Evolutionary conservation across 2,113 vertebrate genomes (phyloP), one percentile per base, ranked within the genome.

Genomic region (Serinus canaria): DNA sequence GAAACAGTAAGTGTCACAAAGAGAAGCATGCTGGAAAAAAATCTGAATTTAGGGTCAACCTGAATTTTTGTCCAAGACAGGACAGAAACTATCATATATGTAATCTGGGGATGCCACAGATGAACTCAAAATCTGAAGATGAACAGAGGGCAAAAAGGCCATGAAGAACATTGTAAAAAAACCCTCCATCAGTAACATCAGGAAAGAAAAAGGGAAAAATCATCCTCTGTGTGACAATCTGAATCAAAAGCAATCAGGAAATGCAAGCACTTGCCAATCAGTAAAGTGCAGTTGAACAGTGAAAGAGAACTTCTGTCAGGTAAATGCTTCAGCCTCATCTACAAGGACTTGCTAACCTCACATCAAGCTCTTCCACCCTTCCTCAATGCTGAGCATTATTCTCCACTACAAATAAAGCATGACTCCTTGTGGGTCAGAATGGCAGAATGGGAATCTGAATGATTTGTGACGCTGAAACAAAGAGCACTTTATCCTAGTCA

Each of bases 191-290:
- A 74, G 37, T 37, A 62, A 18, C 37, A 64, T 47, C 60, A 60
- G 33, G 62, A 75, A 94, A 88, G 67, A 64, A 79, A 92, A 79
- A 64, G 7, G n/a, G 14, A 44, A 91, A 95, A 96, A 88, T 70
- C 60, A 90, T 90, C 30, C 19, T 77, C 76, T 72, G 47, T 62
- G 27, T 90, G 68, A 62, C 90, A 95, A 80, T 92, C 90, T 86
- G 82, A 92, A 96, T 95, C 84, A 93, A 90, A 94, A 92, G 93
- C 83, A 95, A 95, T 96, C 95, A 96, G 68, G 44, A 92, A 93
- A 93, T 63, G 56, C n/a, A 88, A 83, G 76, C 52, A 52, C 87
- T 94, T 96, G 49, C 46, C 94, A 95, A 96, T 97, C 94, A 96
- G 60, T 81, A 64, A 93, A 96, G 79, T 62, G 37, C 7, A 6